These are phyloP conservation scores for Plebejus argus DNA, from an alignment of 2,888 invertebrate species.

Conservation along the genomic window DNA sequence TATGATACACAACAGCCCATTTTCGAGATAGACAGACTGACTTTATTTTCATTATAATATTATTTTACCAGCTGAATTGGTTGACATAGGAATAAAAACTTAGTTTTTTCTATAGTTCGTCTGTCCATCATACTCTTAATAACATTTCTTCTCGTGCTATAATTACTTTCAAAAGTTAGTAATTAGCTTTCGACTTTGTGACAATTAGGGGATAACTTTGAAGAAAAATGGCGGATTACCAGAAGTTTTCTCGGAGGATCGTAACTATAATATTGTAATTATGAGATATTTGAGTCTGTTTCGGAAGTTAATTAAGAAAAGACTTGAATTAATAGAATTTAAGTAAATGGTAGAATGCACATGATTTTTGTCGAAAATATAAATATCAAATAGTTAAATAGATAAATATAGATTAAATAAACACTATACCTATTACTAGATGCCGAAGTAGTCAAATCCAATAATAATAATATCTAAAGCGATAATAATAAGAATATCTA, in stretches of 20 bases:
- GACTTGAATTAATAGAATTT: background rate
- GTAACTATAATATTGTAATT: background rate
- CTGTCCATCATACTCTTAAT: background rate
- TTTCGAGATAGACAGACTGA: no score
- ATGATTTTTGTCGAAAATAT: no score
- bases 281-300: background rate
- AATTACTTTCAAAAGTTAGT: constrained; percentile 5
- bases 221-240: constrained; percentile 4
- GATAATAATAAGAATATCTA: no score
- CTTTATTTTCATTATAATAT: no score
- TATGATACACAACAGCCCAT: no score
- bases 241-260: background rate
- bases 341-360: no score
- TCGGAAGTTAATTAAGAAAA: background rate
- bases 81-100: background rate
- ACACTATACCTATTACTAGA: no score
- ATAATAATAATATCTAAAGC: no score
- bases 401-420: no score
- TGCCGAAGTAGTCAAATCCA: no score
- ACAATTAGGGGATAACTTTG: background rate
- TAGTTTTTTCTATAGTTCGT: background rate
- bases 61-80: no score
- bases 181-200: background rate
- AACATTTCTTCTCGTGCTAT: background rate
- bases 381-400: no score